These are phyloP conservation scores for Pseudococcus jackbeardsleyi DNA, from an alignment of 2,888 invertebrate species.

Conservation along the genomic window DNA sequence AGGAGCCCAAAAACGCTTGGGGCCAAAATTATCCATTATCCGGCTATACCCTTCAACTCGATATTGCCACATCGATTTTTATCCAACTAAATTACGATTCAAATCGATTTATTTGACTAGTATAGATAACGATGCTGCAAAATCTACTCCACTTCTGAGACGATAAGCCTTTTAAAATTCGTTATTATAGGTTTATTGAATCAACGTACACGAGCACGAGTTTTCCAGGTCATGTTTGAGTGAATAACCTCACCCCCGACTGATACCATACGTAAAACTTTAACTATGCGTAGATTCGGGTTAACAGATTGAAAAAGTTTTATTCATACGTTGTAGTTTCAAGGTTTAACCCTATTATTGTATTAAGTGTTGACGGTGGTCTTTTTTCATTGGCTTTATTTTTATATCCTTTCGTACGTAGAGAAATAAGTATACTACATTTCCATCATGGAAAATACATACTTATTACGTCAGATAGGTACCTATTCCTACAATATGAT, in stretches of 20 bases:
- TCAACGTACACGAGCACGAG: not conserved
- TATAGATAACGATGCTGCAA: not conserved
- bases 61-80: not conserved
- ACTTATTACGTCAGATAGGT: not conserved
- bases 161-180: conserved; percentile 6
- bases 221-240: conserved; percentile 13
- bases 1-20: too few species aligned
- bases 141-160: not conserved
- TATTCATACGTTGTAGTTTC: conserved; percentile 11
- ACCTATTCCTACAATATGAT: not conserved
- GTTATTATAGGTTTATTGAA: conserved; percentile 18
- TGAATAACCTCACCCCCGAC: conserved; percentile 9
- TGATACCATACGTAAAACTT: not conserved
- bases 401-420: not conserved
- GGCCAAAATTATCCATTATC: too few species aligned
- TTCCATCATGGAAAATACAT: not conserved
- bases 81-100: not conserved
- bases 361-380: not conserved
- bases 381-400: not conserved
- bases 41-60: too few species aligned
- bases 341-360: conserved; percentile 25
- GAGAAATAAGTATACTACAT: not conserved
- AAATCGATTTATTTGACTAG: not conserved
- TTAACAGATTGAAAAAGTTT: conserved; percentile 33
- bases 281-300: not conserved